Percentiles rank a stretch among this genome's conserved stretches.
phyloP scores from a whole-genome alignment of 2,113 vertebrate species.

The Misgurnus mizolepis region DNA sequence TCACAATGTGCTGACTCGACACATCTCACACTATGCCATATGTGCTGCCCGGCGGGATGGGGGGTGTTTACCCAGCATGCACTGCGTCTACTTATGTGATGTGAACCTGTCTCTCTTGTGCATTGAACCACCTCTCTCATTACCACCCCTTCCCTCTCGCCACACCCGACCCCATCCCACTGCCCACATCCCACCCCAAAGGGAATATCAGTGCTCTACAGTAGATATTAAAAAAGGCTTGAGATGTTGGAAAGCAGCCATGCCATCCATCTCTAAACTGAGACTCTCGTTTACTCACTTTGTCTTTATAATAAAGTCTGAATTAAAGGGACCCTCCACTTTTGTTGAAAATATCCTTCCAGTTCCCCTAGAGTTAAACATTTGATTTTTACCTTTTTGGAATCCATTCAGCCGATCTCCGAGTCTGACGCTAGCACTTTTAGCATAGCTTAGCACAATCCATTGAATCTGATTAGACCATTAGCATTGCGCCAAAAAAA shows the following conservation, averaged over 20 bases:
- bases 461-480: too few species aligned
- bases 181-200: neutral
- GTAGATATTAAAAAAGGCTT: constrained; percentile 31
- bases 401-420: too few species aligned
- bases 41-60: neutral
- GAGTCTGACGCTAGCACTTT: too few species aligned
- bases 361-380: too few species aligned
- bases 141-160: constrained; percentile 18
- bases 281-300: neutral
- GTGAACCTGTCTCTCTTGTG: constrained; percentile 1
- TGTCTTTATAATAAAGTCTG: neutral
- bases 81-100: neutral
- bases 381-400: too few species aligned
- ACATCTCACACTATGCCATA: neutral
- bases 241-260: constrained; percentile 19
- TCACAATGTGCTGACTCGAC: constrained; percentile 28
- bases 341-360: neutral
- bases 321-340: neutral
- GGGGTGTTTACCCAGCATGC: constrained; percentile 5
- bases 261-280: constrained; percentile 35
- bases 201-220: constrained; percentile 14
- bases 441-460: too few species aligned
- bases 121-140: constrained; percentile 45
- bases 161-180: constrained; percentile 1
- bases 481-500: too few species aligned